Percentiles rank a stretch among this genome's conserved stretches.
These are phyloP conservation scores for Stegana nigrithorax DNA, from an alignment of 2,888 invertebrate genomes.

Conservation along the genomic window DNA sequence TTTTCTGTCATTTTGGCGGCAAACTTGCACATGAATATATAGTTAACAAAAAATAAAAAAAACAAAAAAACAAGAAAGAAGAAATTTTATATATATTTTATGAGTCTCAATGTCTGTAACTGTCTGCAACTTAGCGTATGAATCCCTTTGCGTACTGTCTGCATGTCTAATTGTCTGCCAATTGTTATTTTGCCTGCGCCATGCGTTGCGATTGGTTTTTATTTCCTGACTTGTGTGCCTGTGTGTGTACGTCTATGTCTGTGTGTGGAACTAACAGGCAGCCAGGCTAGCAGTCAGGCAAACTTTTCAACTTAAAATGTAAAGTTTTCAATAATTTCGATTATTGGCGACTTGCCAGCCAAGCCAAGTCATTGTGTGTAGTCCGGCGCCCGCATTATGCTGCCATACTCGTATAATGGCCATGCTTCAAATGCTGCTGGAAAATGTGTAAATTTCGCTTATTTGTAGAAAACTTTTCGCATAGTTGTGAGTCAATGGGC, in stretches of 20 bases:
- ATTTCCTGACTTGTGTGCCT: too few species aligned
- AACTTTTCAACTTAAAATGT: constrained; percentile 59
- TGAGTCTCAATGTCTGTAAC: constrained; percentile 26
- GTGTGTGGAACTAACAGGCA: constrained; percentile 26
- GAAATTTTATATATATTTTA: constrained; percentile 3
- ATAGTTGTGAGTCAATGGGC: constrained; percentile 21
- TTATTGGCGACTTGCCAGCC: constrained; percentile 65
- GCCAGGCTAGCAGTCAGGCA: too few species aligned
- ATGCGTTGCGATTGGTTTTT: not conserved
- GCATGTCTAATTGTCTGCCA: constrained; percentile 50
- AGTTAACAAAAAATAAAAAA: not conserved
- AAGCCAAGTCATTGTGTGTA: not conserved
- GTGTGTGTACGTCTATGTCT: too few species aligned
- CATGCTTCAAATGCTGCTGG: not conserved
- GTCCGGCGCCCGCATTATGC: not conserved
- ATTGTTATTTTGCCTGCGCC: constrained; percentile 19
- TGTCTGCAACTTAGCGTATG: constrained; percentile 26
- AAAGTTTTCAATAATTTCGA: constrained; percentile 66
- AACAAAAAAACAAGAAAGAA: not conserved
- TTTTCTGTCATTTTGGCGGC: constrained; percentile 31
- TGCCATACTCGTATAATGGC: too few species aligned
- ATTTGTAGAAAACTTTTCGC: constrained; percentile 26
- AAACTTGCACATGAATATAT: constrained; percentile 5
- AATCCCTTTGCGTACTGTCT: constrained; percentile 30
- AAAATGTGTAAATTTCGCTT: constrained; percentile 11